Percentiles rank a stretch among this genome's conserved stretches.
These are phyloP conservation scores for Metallyticus violacea DNA, from an alignment of 2,888 invertebrate genomes.

Conservation along the genomic window DNA sequence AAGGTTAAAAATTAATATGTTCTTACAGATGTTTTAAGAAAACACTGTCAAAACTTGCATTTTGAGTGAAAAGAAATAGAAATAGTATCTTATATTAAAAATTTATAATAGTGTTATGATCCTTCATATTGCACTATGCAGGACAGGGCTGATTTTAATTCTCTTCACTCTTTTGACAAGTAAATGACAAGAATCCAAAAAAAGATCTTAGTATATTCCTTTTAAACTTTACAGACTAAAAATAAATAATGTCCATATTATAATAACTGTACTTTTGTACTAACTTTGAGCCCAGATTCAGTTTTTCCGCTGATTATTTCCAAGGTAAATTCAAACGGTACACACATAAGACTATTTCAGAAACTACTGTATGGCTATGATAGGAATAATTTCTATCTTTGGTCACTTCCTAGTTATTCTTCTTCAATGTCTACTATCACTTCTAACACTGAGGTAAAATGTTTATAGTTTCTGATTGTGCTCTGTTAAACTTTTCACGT, in stretches of 20 bases:
- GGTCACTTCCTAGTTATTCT: not conserved
- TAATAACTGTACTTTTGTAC: not conserved
- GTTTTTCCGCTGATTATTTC: not conserved
- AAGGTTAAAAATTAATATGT: no score
- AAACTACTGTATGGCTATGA: not conserved
- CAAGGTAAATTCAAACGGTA: not conserved
- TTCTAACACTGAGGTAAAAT: not conserved
- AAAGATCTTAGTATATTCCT: not conserved
- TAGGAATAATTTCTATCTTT: not conserved
- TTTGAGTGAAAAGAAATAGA: no score
- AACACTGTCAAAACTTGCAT: no score
- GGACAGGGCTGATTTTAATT: no score
- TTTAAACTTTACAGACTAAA: not conserved
- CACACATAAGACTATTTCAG: not conserved
- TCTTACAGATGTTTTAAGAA: no score
- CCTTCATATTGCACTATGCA: no score
- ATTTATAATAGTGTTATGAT: no score
- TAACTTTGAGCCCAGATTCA: not conserved
- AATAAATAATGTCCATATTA: not conserved
- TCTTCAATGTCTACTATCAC: not conserved
- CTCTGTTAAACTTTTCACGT: not conserved
- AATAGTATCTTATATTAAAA: no score
- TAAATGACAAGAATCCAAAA: no score
- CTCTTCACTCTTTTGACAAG: no score
- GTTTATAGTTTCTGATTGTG: not conserved